phyloP scores from a whole-genome alignment of 2,113 vertebrate genomes.

The Zosterops pallidus region DNA sequence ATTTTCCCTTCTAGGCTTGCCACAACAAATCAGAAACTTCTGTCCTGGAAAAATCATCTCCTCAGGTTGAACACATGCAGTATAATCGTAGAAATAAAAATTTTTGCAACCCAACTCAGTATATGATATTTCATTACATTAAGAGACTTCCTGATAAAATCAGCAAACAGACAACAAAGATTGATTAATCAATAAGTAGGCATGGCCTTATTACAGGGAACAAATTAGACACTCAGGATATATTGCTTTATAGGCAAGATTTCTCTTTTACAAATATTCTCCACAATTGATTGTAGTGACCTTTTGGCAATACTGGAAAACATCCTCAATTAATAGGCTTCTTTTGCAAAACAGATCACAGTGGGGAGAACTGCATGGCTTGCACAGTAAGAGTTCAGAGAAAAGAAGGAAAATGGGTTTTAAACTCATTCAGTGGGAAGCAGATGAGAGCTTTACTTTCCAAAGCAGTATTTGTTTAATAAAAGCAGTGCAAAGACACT shows the following conservation, averaged over 20 bases:
- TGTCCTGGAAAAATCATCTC: background rate
- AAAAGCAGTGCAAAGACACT: background rate
- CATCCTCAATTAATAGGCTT: constrained; percentile 56
- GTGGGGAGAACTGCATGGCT: background rate
- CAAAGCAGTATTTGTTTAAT: background rate
- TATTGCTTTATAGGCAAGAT: constrained; percentile 72
- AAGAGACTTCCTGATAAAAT: constrained; percentile 67
- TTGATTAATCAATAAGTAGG: constrained; percentile 78
- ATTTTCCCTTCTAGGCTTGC: background rate
- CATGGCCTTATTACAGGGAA: constrained; percentile 75
- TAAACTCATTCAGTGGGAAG: background rate
- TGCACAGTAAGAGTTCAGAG: background rate
- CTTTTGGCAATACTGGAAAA: constrained; percentile 67
- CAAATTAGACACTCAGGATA: constrained; percentile 72
- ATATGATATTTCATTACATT: constrained; percentile 63
- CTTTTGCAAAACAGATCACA: constrained; percentile 41
- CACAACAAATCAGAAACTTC: background rate
- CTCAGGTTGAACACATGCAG: background rate
- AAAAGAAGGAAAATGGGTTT: background rate
- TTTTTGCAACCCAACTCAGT: constrained; percentile 43
- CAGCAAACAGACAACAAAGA: constrained; percentile 59
- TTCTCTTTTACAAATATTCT: constrained; percentile 69
- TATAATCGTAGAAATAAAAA: constrained; percentile 12
- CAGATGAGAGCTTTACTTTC: constrained; percentile 25
- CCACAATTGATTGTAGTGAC: constrained; percentile 70